Evolutionary conservation across 2,113 vertebrate genomes (phyloP).

Genomic region (Turnix velox): DNA sequence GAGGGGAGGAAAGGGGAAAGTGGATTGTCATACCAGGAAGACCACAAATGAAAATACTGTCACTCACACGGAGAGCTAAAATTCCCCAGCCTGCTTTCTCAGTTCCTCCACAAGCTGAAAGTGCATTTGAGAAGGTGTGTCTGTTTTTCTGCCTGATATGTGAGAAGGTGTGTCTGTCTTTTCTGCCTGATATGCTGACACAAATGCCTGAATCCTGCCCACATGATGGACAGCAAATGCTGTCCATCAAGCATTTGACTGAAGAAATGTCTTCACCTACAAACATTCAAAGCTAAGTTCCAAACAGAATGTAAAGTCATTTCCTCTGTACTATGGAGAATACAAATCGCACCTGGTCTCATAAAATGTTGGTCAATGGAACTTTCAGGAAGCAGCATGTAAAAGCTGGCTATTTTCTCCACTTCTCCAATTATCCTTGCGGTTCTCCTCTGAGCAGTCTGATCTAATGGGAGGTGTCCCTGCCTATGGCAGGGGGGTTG

Average conservation of each 20-base stretch:
- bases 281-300: background rate
- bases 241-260: background rate
- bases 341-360: background rate
- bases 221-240: too few relatives aligned
- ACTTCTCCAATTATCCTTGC: background rate
- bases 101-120: background rate
- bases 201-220: background rate
- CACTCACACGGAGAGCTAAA: accelerated
- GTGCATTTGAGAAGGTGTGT: background rate
- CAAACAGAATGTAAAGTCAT: background rate
- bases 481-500: too few relatives aligned
- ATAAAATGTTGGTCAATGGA: background rate
- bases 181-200: accelerated
- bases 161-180: background rate
- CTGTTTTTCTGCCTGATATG: accelerated
- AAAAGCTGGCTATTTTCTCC: background rate
- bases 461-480: too few relatives aligned
- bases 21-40: background rate
- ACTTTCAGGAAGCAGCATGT: background rate
- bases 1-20: background rate
- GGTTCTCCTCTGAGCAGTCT: background rate
- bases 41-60: background rate
- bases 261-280: background rate
- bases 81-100: background rate
- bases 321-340: background rate